Base-by-base conservation (phyloP, 2,113 vertebrate genomes). In the Glareola pratincola region DNA sequence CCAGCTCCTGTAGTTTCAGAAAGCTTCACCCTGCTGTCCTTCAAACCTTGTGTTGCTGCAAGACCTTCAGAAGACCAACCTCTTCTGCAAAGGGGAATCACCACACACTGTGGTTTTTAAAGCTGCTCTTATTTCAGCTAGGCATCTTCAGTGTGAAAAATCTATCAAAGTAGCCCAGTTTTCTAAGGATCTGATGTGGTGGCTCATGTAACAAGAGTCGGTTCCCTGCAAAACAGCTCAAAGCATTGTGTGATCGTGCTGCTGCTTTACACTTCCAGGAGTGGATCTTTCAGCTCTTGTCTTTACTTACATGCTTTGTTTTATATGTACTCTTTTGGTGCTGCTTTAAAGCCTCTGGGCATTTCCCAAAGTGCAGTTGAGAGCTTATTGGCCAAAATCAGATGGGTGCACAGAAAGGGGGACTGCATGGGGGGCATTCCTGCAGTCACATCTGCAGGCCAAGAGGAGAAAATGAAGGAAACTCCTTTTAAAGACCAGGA, bases 361-460 rank as follows among this genome's bases (percentile, higher is more conserved):
- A 10, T 66, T 78, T 79, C 14, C 26, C 16, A 4, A 54, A 56
- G 32, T 43, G n/a, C 11, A 8, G 20, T 14, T 29, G 48, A 62
- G 59, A 60, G 15, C 6, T 68, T 48, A 5, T 14, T 41, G 23
- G 41, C 36, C 19, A 57, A 69, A 88, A 82, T 39, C 14, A n/a
- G 29, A 15, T 12, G 15, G 32, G 11, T 71, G 57, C 20, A 15
- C 23, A 39, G 9, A 34, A n/a, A 48, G 24, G 12, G 4, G 12
- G 43, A 34, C 30, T 72, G 14, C 11, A 2, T 0, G 37, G 39
- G 6, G 32, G 26, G 4, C 4, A 16, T 41, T 16, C 16, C 36
- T 71, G 41, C n/a, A 43, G 41, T 21, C 3, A 1, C 0, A 2
- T 18, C 20, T 66, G 37, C 26, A 27, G 47, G 20, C 48, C 14